Conservation (phyloP, 2,888 invertebrate genomes). For the Dromius quadrimaculatus region DNA sequence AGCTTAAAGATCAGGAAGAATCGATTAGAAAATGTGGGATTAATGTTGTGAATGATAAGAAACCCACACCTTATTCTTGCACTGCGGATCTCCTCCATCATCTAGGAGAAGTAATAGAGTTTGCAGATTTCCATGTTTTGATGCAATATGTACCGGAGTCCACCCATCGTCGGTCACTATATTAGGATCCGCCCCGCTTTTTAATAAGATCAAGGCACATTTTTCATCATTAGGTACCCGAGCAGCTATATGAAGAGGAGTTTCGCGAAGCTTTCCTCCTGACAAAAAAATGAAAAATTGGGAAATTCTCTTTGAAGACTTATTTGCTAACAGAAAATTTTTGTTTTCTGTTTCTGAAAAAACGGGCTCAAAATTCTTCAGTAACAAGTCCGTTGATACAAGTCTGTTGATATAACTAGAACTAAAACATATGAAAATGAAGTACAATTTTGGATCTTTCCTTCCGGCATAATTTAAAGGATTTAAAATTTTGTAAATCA, state of each 20-base stretch:
- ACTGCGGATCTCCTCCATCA: slow-evolving; percentile 94
- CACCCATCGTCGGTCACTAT: slow-evolving; percentile 95
- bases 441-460: too few relatives aligned
- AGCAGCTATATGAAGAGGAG: slow-evolving; percentile 97
- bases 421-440: too few relatives aligned
- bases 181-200: slow-evolving; percentile 98
- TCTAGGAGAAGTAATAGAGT: slow-evolving; percentile 89
- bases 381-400: too few relatives aligned
- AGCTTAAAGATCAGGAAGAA: too few relatives aligned
- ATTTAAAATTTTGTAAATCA: too few relatives aligned
- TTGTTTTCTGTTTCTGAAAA: too few relatives aligned
- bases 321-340: too few relatives aligned
- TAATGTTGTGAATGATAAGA: slow-evolving; percentile 9
- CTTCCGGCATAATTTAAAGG: too few relatives aligned
- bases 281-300: too few relatives aligned
- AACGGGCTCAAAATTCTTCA: too few relatives aligned
- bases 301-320: too few relatives aligned
- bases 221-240: slow-evolving; percentile 90
- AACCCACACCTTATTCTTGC: slow-evolving; percentile 84
- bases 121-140: slow-evolving; percentile 89
- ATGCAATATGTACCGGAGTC: slow-evolving; percentile 97
- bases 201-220: slow-evolving; percentile 96
- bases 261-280: slow-evolving; percentile 90
- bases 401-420: too few relatives aligned
- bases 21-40: slow-evolving; percentile 26